A percentile compares a stretch with the other conserved stretches of the same genome.
phyloP scores from a whole-genome alignment of 2,888 invertebrate species.

The Theretra japonica region DNA sequence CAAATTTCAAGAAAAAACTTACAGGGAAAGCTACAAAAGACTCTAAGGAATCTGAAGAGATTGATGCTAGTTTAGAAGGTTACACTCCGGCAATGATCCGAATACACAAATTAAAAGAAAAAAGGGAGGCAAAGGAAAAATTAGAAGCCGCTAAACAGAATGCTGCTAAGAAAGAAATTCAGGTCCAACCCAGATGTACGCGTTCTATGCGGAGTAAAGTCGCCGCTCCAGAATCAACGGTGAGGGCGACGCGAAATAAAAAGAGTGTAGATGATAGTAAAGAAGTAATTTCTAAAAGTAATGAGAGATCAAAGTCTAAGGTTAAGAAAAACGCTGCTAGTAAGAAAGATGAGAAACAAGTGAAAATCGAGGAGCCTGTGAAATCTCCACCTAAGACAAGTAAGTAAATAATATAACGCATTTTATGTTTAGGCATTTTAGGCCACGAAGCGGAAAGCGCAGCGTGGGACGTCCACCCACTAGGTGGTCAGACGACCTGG shows the following conservation, averaged over 20 bases:
- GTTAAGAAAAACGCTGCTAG: constrained; percentile 43
- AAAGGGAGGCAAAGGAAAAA: constrained; percentile 72
- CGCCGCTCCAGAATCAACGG: constrained; percentile 35
- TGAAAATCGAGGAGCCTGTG: constrained; percentile 46
- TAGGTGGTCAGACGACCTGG: too few relatives aligned
- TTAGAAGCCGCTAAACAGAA: constrained; percentile 58
- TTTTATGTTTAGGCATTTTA: too few relatives aligned
- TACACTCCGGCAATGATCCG: constrained; percentile 86
- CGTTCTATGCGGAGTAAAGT: constrained; percentile 57
- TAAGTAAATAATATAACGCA: constrained; percentile 43
- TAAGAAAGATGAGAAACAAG: constrained; percentile 54
- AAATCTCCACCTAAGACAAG: constrained; percentile 46
- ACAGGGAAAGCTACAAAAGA: constrained; percentile 44
- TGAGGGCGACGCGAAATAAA: constrained; percentile 51
- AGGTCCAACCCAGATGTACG: constrained; percentile 53
- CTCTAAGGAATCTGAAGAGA: constrained; percentile 61
- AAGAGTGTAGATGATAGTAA: constrained; percentile 45
- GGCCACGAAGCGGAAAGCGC: too few relatives aligned
- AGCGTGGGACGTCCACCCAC: too few relatives aligned
- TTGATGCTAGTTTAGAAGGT: constrained; percentile 57
- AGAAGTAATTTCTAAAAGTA: constrained; percentile 48
- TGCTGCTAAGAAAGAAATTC: constrained; percentile 51
- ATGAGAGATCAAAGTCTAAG: constrained; percentile 49
- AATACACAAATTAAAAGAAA: constrained; percentile 77
- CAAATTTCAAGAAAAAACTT: constrained; percentile 85